These are phyloP conservation scores for Pteria penguin DNA, from an alignment of 2,888 invertebrate genomes.

Conservation along the genomic window DNA sequence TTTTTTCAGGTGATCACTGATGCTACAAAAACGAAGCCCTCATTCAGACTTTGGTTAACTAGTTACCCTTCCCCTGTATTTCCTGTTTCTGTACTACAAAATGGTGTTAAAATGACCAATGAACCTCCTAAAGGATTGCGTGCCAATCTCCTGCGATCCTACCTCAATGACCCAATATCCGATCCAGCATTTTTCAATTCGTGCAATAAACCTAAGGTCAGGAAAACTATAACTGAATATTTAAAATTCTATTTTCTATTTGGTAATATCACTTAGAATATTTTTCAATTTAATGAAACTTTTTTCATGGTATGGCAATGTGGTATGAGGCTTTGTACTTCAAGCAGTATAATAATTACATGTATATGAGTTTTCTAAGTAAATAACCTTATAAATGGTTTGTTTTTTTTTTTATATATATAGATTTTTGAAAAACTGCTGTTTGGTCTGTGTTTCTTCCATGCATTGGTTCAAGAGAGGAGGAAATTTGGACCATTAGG, in stretches of 20 bases:
- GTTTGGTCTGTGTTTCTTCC: slow-evolving; percentile 81
- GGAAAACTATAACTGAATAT: too few relatives aligned
- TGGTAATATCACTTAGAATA: too few relatives aligned
- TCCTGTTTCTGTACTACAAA: slow-evolving; percentile 80
- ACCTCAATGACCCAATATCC: slow-evolving; percentile 81
- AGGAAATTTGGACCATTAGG: slow-evolving; percentile 80
- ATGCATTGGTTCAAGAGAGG: slow-evolving; percentile 80
- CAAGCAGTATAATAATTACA: too few relatives aligned
- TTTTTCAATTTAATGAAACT: too few relatives aligned
- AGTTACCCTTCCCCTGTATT: slow-evolving; percentile 79
- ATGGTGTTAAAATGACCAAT: slow-evolving; percentile 80
- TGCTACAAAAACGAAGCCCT: slow-evolving; percentile 66
- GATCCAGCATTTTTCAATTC: slow-evolving; percentile 87
- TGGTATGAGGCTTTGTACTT: too few relatives aligned
- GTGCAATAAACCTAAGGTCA: slow-evolving; percentile 81
- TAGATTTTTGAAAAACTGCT: slow-evolving; percentile 85
- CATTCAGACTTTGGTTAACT: slow-evolving; percentile 79
- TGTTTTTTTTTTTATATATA: slow-evolving; percentile 29
- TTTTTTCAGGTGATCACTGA: slow-evolving; percentile 75
- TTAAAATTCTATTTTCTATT: too few relatives aligned
- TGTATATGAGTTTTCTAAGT: too few relatives aligned
- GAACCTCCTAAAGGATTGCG: slow-evolving; percentile 80
- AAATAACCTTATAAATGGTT: too few relatives aligned
- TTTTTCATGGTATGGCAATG: background rate
- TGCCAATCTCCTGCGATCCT: slow-evolving; percentile 80